Percentiles rank a stretch among this genome's conserved stretches.
Evolutionary conservation across 2,888 invertebrate genomes (phyloP).

Genomic region (Heterodera filipjevi): DNA sequence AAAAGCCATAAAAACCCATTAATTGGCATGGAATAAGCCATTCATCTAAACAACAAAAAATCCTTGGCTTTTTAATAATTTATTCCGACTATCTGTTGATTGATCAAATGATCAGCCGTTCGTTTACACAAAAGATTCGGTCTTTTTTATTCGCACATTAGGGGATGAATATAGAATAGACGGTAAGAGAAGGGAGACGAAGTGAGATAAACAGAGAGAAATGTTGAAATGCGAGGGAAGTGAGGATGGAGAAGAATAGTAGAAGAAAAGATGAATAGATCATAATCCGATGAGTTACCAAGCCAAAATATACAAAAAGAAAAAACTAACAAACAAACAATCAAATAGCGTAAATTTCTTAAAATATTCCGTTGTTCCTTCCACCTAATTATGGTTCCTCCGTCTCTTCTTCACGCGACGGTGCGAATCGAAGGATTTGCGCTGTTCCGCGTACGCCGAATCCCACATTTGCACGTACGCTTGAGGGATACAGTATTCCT

Average conservation of each 20-base stretch:
- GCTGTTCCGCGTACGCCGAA: slow-evolving; percentile 28
- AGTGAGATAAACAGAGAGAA: background rate
- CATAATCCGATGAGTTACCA: background rate
- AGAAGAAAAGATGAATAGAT: background rate
- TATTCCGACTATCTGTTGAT: too few species aligned
- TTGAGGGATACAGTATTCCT: slow-evolving; percentile 44
- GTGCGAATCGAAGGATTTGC: slow-evolving; percentile 34
- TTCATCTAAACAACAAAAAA: too few species aligned
- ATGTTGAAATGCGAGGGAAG: background rate
- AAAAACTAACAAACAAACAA: background rate
- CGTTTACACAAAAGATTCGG: background rate
- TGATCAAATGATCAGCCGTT: too few species aligned
- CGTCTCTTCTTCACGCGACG: slow-evolving; percentile 19
- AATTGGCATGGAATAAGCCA: too few species aligned
- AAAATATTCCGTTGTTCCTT: background rate
- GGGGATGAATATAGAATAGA: background rate
- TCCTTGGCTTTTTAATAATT: too few species aligned
- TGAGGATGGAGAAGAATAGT: background rate
- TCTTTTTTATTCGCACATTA: slow-evolving; percentile 1
- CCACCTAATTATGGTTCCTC: slow-evolving; percentile 7
- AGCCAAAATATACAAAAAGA: slow-evolving; percentile 4
- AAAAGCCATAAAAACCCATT: too few species aligned
- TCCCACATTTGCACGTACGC: slow-evolving; percentile 44
- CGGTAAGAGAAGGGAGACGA: background rate
- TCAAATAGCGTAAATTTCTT: background rate